Conservation (phyloP, 2,113 vertebrate species). For the Melanostigma gelatinosum region DNA sequence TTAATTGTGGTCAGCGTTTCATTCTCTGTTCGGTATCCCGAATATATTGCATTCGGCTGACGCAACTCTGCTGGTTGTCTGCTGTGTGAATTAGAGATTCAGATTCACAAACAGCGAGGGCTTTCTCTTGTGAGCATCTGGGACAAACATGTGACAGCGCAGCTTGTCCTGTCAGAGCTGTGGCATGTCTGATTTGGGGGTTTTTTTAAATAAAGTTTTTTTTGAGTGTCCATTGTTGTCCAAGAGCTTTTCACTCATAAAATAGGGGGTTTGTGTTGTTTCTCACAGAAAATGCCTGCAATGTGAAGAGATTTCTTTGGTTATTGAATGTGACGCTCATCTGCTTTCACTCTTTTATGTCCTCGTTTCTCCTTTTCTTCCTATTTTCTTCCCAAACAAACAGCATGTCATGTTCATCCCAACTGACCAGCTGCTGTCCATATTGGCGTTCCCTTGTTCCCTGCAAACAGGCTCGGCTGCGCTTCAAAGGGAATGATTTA, state of each 20-base stretch:
- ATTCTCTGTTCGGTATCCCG: conserved; percentile 23
- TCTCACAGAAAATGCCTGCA: conserved; percentile 26
- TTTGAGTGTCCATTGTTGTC: background rate
- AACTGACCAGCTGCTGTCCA: conserved; percentile 78
- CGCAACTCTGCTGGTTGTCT: conserved; percentile 35
- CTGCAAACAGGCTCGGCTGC: conserved; percentile 63
- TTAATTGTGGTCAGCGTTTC: conserved; percentile 41
- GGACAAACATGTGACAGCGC: conserved; percentile 34
- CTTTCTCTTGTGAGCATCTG: conserved; percentile 24
- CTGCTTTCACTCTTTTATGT: conserved; percentile 64
- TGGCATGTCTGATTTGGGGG: conserved; percentile 31
- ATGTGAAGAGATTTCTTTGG: conserved; percentile 41
- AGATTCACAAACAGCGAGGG: conserved; percentile 28
- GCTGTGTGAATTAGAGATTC: conserved; percentile 28
- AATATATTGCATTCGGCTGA: conserved; percentile 45
- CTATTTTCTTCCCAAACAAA: conserved; percentile 64
- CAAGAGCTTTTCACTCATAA: conserved; percentile 17
- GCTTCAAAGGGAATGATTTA: conserved; percentile 82
- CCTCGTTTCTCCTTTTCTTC: conserved; percentile 17
- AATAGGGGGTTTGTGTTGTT: conserved; percentile 31
- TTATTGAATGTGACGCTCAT: conserved; percentile 62
- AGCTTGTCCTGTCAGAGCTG: conserved; percentile 32
- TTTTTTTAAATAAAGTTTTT: conserved; percentile 20
- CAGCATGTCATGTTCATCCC: conserved; percentile 71
- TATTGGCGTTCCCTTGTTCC: conserved; percentile 75